These are phyloP conservation scores for Trachythela sp. DNA, from an alignment of 64 coral and sea anemone genomes.

Conservation along the genomic window DNA sequence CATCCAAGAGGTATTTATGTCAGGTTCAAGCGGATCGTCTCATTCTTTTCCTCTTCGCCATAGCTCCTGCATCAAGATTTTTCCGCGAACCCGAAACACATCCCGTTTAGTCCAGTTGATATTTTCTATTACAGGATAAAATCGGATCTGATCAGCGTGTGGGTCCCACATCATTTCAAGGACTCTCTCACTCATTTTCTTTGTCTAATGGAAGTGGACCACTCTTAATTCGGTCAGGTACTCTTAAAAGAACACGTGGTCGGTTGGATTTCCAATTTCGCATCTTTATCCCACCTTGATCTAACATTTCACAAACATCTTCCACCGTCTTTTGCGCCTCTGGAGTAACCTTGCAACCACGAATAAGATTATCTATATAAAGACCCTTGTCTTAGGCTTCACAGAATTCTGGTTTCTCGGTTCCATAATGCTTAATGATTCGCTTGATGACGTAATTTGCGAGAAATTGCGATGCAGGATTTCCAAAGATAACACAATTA, in stretches of 20 bases:
- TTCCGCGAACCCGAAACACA: not conserved
- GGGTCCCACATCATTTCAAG: not conserved
- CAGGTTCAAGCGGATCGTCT: not conserved
- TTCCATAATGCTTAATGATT: not conserved
- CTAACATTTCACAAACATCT: too few species aligned
- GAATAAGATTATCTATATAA: not conserved
- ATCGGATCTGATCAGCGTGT: not conserved
- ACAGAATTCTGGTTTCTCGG: not conserved
- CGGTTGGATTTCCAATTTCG: not conserved
- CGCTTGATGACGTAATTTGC: not conserved
- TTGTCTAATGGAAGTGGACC: not conserved
- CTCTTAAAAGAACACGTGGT: not conserved
- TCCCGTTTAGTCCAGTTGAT: not conserved
- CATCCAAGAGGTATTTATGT: not conserved
- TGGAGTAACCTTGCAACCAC: not conserved
- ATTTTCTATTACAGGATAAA: not conserved
- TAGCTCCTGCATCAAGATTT: not conserved
- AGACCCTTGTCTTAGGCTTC: not conserved
- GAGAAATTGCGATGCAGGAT: not conserved
- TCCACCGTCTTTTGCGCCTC: not conserved
- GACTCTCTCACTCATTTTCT: not conserved
- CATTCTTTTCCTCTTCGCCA: not conserved
- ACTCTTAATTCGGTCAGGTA: not conserved
- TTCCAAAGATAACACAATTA: not conserved
- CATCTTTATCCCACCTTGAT: too few species aligned